Evolutionary conservation across 2,797 vertebrate genomes (phyloP), one percentile per base, ranked within the genome.

Genomic region (Rhinogobio ventralis): DNA sequence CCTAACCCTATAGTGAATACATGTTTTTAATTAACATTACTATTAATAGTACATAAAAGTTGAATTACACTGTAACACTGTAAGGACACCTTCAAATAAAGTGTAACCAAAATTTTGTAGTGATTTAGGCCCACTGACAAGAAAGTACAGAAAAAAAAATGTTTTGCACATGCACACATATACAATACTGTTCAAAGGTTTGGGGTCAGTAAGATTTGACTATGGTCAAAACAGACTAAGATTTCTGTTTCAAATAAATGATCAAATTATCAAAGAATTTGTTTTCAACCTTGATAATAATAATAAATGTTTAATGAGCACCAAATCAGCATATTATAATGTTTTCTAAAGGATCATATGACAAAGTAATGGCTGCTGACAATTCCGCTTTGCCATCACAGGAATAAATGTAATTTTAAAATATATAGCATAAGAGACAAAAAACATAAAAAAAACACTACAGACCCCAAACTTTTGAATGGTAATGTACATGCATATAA

Each of bases 401-500:
- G 7, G 25, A 72, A 49, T 19, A 17, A 45, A 45, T 17, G 0
- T 15, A 0, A 46, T 42, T 39, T n/a, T 4, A 72, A 25, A 46
- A 15, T 17, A 30, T 15, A 64, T 30, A 64, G 60, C 6, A 15
- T 64, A 64, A 33, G 9, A 62, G 17, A 79, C 57, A 60, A 64
- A 28, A 71, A 53, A n/a, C 19, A 42, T 7, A 46, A 83, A 64
- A 28, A 36, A 81, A 89, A 81, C 3, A 86, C 13, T 51, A 45
- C 5, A 25, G n/a, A 62, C 42, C 30, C 25, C 76, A 62, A 78
- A 57, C 71, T n/a, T 6, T 77, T n/a, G 68, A 23, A 64, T 5
- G 15, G 8, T 57, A 55, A 7, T n/a, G 23, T 57, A 42, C 42
- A 39, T 57, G 46, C 11, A 39, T 39, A 81, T 28, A 55, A 57